phyloP scores from a whole-genome alignment of 2,797 vertebrate species.

The Esox masquinongy region DNA sequence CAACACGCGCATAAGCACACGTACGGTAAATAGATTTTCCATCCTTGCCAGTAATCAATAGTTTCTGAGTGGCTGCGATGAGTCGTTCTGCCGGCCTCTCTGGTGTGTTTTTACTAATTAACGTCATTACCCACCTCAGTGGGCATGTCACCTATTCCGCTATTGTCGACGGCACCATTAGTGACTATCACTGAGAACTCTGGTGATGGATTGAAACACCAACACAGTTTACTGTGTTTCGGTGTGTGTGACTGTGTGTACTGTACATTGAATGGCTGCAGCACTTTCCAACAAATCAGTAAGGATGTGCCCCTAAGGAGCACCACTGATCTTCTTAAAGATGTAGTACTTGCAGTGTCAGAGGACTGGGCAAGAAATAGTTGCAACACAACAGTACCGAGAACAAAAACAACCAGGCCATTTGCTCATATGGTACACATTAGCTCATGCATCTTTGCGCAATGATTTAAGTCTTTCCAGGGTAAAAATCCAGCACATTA shows the following conservation, averaged over 20 bases:
- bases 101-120: slow-evolving; percentile 51
- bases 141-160: slow-evolving; percentile 55
- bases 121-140: slow-evolving; percentile 50
- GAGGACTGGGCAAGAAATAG: not conserved
- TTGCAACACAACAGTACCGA: not conserved
- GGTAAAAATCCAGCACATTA: slow-evolving; percentile 18
- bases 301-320: not conserved
- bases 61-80: slow-evolving; percentile 31
- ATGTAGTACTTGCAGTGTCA: not conserved
- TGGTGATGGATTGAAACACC: slow-evolving; percentile 52
- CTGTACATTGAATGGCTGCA: not conserved
- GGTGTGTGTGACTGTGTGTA: not conserved
- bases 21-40: not conserved
- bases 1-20: not conserved
- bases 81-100: slow-evolving; percentile 39
- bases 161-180: slow-evolving; percentile 60
- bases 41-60: slow-evolving; percentile 13
- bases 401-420: not conserved
- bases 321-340: not conserved
- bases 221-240: slow-evolving; percentile 8
- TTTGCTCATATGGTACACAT: not conserved
- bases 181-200: slow-evolving; percentile 22
- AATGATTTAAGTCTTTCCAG: not conserved
- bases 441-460: not conserved
- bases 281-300: not conserved